Base-by-base conservation (phyloP, 2,888 invertebrate species). In the Erebia aethiops region DNA sequence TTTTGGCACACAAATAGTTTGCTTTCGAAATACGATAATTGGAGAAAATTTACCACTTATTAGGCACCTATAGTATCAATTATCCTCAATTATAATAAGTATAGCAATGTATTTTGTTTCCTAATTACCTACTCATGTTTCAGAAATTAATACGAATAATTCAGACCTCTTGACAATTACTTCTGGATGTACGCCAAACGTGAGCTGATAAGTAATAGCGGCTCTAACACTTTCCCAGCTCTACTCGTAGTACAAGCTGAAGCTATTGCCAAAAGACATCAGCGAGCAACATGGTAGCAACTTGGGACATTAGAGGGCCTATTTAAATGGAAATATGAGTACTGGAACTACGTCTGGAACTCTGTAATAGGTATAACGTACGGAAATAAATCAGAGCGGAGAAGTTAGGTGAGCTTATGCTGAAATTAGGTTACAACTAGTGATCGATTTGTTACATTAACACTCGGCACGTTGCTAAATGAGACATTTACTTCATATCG, bases 151-250 rank as follows among this genome's bases (percentile, higher is more conserved):
- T 43, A 46, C 11, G 35, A 69, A 65, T 71, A 70, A 67, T 70
- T 60, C 54, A 56, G 68, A 57, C 66, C 49, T 52, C 64, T 74
- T 71, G 74, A 74, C 75, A 76, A 79, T 77, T 73, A 77, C 73
- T 70, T 74, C 73, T 77, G 77, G 77, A 75, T 70, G 66, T 54
- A 71, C 67, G 77, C 77, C 77, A 77, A 75, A 65, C 73, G 70
- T 69, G 63, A 69, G 70, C 68, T 58, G 66, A 62, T 73, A 75
- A 72, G 72, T 72, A 74, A 73, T 57, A 63, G 51, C 58, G 54
- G 51, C 66, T 66, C 62, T 69, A 71, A 63, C 62, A 60, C 54
- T 66, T 41, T 14, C 41, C 43, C 41, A 57, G 51, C 51, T 51
- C 35, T 61, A n/a, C n/a, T n/a, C n/a, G n/a, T n/a, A 18, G 54